phyloP scores from a whole-genome alignment of 2,888 invertebrate genomes.

The Dromius quadrimaculatus region DNA sequence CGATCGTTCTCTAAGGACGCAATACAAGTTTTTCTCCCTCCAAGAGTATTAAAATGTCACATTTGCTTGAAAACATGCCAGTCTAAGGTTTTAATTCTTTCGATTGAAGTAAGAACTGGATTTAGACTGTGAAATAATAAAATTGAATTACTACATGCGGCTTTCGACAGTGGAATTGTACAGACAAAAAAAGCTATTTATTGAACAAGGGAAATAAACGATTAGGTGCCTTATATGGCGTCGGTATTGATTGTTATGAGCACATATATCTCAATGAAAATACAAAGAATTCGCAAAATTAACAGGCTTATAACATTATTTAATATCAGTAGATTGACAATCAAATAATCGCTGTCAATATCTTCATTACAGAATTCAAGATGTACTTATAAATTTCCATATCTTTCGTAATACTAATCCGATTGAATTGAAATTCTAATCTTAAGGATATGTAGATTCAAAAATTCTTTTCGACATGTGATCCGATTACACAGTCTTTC shows the following conservation, averaged over 20 bases:
- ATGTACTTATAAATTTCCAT: conserved; percentile 2
- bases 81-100: conserved; percentile 9
- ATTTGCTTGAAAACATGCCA: conserved; percentile 23
- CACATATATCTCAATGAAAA: too few relatives aligned
- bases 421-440: conserved; percentile 12
- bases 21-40: conserved; percentile 11
- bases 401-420: conserved; percentile 16
- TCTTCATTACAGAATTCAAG: too few relatives aligned
- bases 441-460: conserved; percentile 10
- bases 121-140: conserved; percentile 29
- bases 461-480: conserved; percentile 4
- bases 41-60: conserved; percentile 24
- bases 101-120: conserved; percentile 15
- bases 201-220: conserved; percentile 8
- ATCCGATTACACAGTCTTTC: conserved; percentile 9
- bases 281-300: too few relatives aligned
- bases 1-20: conserved; percentile 15
- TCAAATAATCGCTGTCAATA: too few relatives aligned
- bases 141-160: conserved; percentile 15
- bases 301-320: too few relatives aligned
- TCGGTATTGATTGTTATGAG: conserved; percentile 8
- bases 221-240: background rate
- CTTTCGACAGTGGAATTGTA: conserved; percentile 3
- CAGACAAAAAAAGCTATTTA: conserved; percentile 5
- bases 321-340: too few relatives aligned